Base-by-base conservation (phyloP, 1,140 invertebrate genomes). In the Orius laevigatus region DNA sequence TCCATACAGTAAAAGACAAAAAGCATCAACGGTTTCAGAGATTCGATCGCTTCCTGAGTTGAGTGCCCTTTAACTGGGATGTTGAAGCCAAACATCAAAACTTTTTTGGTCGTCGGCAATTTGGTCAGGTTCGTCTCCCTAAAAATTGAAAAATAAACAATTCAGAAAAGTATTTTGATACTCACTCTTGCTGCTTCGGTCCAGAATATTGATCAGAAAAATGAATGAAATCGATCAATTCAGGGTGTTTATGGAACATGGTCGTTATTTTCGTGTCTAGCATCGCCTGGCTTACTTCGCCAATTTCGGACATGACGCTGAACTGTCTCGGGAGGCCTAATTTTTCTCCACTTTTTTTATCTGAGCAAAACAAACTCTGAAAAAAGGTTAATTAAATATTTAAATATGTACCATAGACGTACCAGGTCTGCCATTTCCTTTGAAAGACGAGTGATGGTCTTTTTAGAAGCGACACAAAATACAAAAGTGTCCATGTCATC, bases 351-450 rank as follows among this genome's bases (percentile, higher is more conserved):
- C 79, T 63, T 60, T 88, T 87, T 58, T 82, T 83, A 63, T 97
- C 92, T 34, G 86, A 81, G 68, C 88, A 93, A 68, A 84, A 97
- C 54, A 84, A 78, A 62, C 78, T 88, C 83, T 87, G 62, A 15
- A 60, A 56, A 56, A 53, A 45, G 45, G 39, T 56, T 38, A 11
- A 20, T 12, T 14, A 47, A 35, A 33, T 4, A 4, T 12, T 25
- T 9, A 6, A 43, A 43, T 43, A 43, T 6, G 18, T 10, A 9
- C 40, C 18, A 14, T 36, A 18, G 39, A 48, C 63, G 71, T 65
- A 89, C 84, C 61, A 98, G 70, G 70, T 98, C 95, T 53, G 82
- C 78, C 74, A 92, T 87, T 56, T 98, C 94, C 69, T 95, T 95
- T 3, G 79, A 71, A 6, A 96, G 68, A 60, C 81, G 81, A 3